These are phyloP conservation scores for Tuta absoluta DNA, from an alignment of 2,888 invertebrate genomes.

Conservation along the genomic window DNA sequence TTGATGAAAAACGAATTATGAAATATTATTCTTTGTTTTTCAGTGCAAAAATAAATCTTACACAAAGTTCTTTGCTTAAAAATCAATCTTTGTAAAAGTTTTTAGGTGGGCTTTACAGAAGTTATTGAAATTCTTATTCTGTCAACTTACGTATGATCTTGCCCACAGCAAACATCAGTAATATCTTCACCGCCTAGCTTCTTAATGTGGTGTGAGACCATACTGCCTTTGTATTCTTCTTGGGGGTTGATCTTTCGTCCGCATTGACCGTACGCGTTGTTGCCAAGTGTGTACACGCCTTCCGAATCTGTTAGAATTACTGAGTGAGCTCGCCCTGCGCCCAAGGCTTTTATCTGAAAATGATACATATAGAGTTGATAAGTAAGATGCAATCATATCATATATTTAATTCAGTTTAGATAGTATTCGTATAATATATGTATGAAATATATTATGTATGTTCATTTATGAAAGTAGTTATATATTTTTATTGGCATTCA, in stretches of 20 bases:
- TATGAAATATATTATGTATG: no score
- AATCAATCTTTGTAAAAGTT: no score
- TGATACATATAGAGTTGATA: no score
- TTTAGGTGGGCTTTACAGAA: background rate
- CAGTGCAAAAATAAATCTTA: no score
- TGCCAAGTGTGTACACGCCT: constrained; percentile 92
- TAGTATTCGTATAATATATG: no score
- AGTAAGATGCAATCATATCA: no score
- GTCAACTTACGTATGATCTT: constrained; percentile 89
- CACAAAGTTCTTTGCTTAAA: no score
- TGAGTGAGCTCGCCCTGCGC: constrained; percentile 94
- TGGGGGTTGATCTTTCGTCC: constrained; percentile 88
- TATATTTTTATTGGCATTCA: no score
- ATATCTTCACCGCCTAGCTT: constrained; percentile 83
- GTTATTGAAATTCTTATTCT: background rate
- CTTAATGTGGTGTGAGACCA: constrained; percentile 84
- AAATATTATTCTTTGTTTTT: no score
- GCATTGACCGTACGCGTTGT: constrained; percentile 97
- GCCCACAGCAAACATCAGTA: constrained; percentile 89
- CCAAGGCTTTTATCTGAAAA: constrained; percentile 69
- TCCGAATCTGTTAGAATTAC: constrained; percentile 88
- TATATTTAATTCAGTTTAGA: no score
- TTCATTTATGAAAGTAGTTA: no score
- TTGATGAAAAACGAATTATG: no score
- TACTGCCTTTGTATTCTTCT: constrained; percentile 87